These are phyloP conservation scores for Ferrisia virgata DNA, from an alignment of 2,888 invertebrate genomes.

Conservation along the genomic window DNA sequence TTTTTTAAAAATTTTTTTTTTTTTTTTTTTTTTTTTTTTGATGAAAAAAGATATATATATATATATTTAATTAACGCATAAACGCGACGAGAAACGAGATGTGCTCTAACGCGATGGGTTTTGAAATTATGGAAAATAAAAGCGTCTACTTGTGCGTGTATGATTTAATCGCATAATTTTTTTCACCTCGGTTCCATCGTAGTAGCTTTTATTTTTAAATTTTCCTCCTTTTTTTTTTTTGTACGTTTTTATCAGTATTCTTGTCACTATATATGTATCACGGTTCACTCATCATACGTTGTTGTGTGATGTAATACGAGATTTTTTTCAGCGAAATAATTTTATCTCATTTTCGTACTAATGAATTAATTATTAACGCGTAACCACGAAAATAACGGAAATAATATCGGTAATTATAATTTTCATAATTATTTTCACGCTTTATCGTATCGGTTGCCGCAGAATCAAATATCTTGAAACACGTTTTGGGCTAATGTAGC, in stretches of 20 bases:
- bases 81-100: conserved; percentile 1
- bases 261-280: not conserved
- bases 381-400: conserved; percentile 6
- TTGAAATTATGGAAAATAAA: conserved; percentile 2
- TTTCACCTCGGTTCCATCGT: conserved; percentile 20
- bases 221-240: conserved; percentile 10
- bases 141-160: not conserved
- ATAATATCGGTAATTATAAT: conserved; percentile 21
- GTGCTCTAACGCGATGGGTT: not conserved
- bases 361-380: conserved; percentile 27
- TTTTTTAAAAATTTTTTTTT: not conserved
- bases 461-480: not conserved
- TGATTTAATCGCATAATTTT: conserved; percentile 14
- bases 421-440: not conserved
- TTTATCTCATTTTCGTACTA: conserved; percentile 31
- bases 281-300: not conserved
- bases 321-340: not conserved
- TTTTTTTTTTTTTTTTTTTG: too few relatives aligned
- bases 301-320: conserved; percentile 2
- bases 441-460: not conserved
- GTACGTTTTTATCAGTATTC: conserved; percentile 30
- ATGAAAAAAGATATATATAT: too few relatives aligned
- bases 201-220: conserved; percentile 26
- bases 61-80: not conserved
- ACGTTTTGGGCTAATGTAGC: not conserved